Evolutionary conservation across 2,797 vertebrate species (phyloP).

Genomic region (Sus cebifrons): DNA sequence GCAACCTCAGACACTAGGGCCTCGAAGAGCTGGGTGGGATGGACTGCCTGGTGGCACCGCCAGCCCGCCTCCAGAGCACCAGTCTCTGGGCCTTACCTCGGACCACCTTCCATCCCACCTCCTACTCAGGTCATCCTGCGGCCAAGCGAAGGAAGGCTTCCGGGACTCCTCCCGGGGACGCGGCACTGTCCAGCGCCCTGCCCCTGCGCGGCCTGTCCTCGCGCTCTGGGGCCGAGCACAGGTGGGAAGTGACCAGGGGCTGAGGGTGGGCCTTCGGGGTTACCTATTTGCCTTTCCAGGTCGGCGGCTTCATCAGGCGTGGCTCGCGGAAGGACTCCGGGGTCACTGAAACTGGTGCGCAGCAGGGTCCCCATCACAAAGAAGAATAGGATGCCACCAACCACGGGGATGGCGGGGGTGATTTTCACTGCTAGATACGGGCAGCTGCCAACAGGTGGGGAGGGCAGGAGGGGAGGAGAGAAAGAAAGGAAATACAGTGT

Average conservation of each 20-base stretch:
- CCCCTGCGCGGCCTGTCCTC: conserved; percentile 52
- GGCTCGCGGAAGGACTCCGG: conserved; percentile 97
- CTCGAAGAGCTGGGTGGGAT: neutral
- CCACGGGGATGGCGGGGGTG: conserved; percentile 96
- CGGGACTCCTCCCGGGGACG: accelerated
- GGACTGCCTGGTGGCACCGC: accelerated
- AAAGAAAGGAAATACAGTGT: conserved; percentile 65
- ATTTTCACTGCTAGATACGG: conserved; percentile 94
- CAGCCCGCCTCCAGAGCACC: accelerated
- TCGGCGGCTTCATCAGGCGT: conserved; percentile 97
- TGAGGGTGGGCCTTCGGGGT: conserved; percentile 86
- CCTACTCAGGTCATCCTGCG: neutral
- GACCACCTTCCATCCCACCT: conserved; percentile 51
- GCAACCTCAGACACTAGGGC: accelerated
- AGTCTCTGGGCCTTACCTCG: neutral
- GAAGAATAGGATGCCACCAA: conserved; percentile 96
- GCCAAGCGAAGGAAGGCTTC: neutral
- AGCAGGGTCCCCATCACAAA: conserved; percentile 98
- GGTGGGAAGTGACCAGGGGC: conserved; percentile 76
- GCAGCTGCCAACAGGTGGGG: conserved; percentile 91
- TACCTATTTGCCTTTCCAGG: conserved; percentile 99
- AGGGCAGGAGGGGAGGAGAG: neutral
- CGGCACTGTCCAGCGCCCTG: neutral
- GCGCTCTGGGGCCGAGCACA: conserved; percentile 14
- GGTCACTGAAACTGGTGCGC: conserved; percentile 99